Conservation (phyloP, 2,113 vertebrate species). For the Colius striatus region DNA sequence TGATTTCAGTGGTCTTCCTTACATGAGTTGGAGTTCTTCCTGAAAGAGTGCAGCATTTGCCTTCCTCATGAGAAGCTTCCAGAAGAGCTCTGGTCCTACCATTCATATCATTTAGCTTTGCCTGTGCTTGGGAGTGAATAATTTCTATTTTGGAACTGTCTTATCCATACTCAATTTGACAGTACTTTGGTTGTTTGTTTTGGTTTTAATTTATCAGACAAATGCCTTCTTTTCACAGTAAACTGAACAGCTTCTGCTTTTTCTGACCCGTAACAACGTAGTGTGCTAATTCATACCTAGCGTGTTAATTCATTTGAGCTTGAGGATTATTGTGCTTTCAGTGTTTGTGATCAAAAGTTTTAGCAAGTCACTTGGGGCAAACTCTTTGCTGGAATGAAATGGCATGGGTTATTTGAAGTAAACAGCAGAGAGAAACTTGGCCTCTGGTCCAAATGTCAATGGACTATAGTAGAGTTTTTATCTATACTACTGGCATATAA, state of each 20-base stretch:
- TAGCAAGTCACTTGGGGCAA: background rate
- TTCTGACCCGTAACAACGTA: background rate
- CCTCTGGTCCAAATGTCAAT: background rate
- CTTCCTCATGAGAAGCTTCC: background rate
- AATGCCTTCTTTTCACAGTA: background rate
- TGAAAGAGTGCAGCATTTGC: background rate
- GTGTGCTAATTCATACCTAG: background rate
- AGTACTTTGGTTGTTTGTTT: background rate
- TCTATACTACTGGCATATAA: background rate
- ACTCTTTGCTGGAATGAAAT: background rate
- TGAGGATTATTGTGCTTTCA: background rate
- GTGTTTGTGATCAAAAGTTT: constrained; percentile 1
- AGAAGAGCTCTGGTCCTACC: background rate
- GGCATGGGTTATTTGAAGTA: background rate
- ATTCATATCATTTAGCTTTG: background rate
- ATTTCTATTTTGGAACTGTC: background rate
- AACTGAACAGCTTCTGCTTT: background rate
- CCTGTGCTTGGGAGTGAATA: background rate
- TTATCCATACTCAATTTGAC: background rate
- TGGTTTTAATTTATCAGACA: background rate
- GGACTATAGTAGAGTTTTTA: background rate
- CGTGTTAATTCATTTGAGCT: background rate
- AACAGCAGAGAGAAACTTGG: background rate
- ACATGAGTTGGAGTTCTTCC: background rate
- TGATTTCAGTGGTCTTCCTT: background rate